These are phyloP conservation scores for Ditylenchus weischeri DNA, from an alignment of 2,888 invertebrate species.

Conservation along the genomic window DNA sequence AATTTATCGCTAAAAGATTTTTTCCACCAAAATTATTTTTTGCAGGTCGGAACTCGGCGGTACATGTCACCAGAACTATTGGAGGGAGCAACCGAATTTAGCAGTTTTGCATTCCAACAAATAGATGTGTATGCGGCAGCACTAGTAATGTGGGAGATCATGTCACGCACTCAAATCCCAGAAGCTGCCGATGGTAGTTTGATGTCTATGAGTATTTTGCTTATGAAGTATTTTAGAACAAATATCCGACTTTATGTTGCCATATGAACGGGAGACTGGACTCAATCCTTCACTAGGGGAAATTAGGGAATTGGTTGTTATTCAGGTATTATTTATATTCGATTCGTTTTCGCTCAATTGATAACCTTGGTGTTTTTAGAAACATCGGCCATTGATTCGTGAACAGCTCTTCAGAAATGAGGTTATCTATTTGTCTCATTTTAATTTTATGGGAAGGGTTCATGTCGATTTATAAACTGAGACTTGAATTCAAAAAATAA, in stretches of 20 bases:
- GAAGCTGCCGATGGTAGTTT: conserved; percentile 24
- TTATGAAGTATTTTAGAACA: conserved; percentile 23
- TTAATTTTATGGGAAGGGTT: background rate
- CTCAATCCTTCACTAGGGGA: conserved; percentile 85
- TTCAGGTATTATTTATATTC: background rate
- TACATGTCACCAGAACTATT: conserved; percentile 91
- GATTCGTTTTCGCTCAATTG: too few species aligned
- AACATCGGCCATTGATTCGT: conserved; percentile 37
- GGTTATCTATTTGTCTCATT: conserved; percentile 18
- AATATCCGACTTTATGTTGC: conserved; percentile 73
- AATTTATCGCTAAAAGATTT: conserved; percentile 13
- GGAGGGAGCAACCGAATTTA: conserved; percentile 67
- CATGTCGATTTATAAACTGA: too few species aligned
- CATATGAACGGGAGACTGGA: conserved; percentile 86
- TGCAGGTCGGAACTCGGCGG: conserved; percentile 74
- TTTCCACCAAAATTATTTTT: background rate
- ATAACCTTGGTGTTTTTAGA: conserved; percentile 4
- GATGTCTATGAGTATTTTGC: background rate
- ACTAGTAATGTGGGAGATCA: conserved; percentile 64
- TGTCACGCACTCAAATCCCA: conserved; percentile 34
- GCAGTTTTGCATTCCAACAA: conserved; percentile 64
- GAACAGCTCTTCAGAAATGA: conserved; percentile 23
- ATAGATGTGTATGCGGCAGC: conserved; percentile 65
- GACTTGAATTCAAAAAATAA: too few species aligned
- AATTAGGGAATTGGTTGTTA: conserved; percentile 83